Conservation (phyloP, 2,888 invertebrate genomes). For the Cephus pulcher region DNA sequence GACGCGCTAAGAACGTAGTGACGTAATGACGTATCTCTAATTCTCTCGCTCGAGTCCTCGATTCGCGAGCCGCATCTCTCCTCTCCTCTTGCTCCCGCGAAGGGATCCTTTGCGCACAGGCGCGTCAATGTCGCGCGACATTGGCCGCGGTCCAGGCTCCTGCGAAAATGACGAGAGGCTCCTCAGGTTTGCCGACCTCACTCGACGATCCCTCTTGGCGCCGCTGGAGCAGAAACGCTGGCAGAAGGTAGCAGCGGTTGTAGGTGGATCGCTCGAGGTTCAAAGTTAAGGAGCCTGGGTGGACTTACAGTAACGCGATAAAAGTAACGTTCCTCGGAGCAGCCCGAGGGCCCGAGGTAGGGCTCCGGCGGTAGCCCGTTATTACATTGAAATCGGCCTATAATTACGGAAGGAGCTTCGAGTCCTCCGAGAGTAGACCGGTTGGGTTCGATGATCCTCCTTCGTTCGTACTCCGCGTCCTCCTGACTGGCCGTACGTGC, state of each 20-base stretch:
- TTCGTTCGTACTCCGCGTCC: too few species aligned
- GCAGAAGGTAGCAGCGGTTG: background rate
- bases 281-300: background rate
- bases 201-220: background rate
- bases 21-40: constrained; percentile 44
- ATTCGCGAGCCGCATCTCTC: constrained; percentile 10
- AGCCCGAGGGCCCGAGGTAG: background rate
- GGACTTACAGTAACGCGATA: constrained; percentile 1
- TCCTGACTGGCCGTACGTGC: too few species aligned
- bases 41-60: constrained; percentile 8
- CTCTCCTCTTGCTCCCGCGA: constrained; percentile 15
- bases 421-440: too few species aligned
- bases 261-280: background rate
- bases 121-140: background rate
- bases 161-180: background rate
- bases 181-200: background rate
- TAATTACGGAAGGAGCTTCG: too few species aligned
- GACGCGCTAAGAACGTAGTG: constrained; percentile 41
- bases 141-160: background rate
- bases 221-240: background rate
- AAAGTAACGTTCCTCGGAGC: background rate
- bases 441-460: too few species aligned
- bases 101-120: too few species aligned
- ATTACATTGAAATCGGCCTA: background rate
- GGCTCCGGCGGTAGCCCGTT: background rate